Base-by-base conservation (phyloP, 1,140 invertebrate genomes). In the Pseudomyrmex dendroicus region DNA sequence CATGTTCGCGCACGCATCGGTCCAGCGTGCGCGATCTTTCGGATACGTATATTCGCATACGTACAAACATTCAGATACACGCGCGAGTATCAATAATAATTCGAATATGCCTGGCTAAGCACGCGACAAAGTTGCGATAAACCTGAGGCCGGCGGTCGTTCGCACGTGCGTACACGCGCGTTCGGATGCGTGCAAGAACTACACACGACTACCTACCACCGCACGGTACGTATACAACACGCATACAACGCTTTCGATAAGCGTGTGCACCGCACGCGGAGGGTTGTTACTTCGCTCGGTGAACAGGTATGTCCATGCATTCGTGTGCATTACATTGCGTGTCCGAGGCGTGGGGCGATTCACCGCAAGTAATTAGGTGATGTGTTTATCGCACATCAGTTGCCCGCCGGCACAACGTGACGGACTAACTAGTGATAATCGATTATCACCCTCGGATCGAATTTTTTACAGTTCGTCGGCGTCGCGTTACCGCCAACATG, bases 361-460 rank as follows among this genome's bases (percentile, higher is more conserved):
- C 90, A 92, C 89, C 91, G 91, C 90, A 86, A 91, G 90, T 93
- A 93, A 93, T 93, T 93, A 93, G 91, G 89, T 91, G 91, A 93
- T 93, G 93, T 88, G 90, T 93, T 93, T 92, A 93, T 93, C 91
- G 89, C 89, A 87, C 91, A 91, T 92, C 90, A 85, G 90, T 91
- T 91, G 88, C 86, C 85, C 91, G 82, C 70, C 87, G 82, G 73
- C 84, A 76, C 87, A 84, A 85, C 87, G 84, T 86, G 83, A 91
- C 84, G 85, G 84, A 77, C 86, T 88, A 89, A 90, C 89, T 85
- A 86, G 86, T 77, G 76, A 76, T 92, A 92, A 92, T 93, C 91
- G 91, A 93, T 92, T 91, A 92, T 89, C 87, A 70, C 74, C 83
- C 84, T 84, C 54, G 66, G 80, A 87, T 90, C 85, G 66, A 84